Conservation (phyloP, 2,797 vertebrate genomes). For the Remorina albescens region DNA sequence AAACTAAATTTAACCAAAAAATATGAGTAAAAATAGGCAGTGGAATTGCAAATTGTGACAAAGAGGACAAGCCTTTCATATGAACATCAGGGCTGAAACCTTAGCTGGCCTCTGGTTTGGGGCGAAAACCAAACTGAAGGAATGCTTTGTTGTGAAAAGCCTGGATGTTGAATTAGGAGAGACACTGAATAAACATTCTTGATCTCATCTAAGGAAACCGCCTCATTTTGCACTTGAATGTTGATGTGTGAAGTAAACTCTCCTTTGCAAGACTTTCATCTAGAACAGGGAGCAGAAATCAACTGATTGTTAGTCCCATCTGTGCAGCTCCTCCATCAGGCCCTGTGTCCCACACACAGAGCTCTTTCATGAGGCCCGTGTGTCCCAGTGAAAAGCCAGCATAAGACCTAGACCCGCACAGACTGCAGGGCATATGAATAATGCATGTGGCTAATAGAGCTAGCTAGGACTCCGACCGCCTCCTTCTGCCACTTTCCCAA, state of each 20-base stretch:
- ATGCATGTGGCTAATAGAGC: conserved; percentile 85
- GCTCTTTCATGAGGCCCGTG: conserved; percentile 61
- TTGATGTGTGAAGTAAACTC: conserved; percentile 58
- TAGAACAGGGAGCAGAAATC: conserved; percentile 41
- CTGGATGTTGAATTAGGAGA: conserved; percentile 37
- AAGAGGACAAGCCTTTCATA: conserved; percentile 62
- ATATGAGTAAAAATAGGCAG: too few relatives aligned
- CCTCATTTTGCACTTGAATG: conserved; percentile 54
- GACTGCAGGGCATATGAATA: conserved; percentile 85
- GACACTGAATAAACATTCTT: conserved; percentile 55
- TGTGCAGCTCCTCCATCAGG: conserved; percentile 59
- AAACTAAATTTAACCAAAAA: too few relatives aligned
- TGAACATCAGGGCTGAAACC: conserved; percentile 64
- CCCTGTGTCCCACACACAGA: conserved; percentile 62
- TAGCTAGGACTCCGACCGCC: conserved; percentile 68
- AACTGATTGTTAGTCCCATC: conserved; percentile 55
- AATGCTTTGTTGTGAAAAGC: conserved; percentile 54
- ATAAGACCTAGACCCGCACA: conserved; percentile 73
- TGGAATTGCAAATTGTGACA: too few relatives aligned
- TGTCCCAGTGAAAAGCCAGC: conserved; percentile 60
- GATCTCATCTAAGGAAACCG: conserved; percentile 47
- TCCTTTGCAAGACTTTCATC: conserved; percentile 33
- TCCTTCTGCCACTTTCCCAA: conserved; percentile 72
- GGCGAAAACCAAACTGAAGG: conserved; percentile 41
- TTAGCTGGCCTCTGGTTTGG: conserved; percentile 47